Percentiles rank a stretch among this genome's conserved stretches.
Conservation (phyloP, 1,140 invertebrate species). For the Cyphomyrmex costatus region DNA sequence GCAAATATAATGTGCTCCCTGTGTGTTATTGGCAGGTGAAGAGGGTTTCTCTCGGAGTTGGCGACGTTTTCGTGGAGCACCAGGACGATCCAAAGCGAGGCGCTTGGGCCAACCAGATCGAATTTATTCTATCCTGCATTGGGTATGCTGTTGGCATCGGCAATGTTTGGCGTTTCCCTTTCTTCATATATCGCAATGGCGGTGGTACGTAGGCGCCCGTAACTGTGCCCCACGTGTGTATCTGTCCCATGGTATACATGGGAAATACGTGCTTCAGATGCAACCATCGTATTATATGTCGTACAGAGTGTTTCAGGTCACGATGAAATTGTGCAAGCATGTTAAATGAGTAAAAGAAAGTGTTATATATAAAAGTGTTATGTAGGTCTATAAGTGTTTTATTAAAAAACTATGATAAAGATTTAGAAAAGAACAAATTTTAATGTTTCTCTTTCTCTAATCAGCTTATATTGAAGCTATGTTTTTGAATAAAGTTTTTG, state of each 20-base stretch:
- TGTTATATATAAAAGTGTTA: background rate
- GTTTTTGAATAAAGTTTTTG: background rate
- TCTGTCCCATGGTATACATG: background rate
- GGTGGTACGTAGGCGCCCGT: conserved; percentile 88
- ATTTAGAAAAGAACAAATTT: background rate
- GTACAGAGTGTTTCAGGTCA: background rate
- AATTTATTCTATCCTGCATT: conserved; percentile 93
- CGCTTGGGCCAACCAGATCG: conserved; percentile 91
- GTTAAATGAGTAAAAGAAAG: background rate
- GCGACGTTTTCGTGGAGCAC: conserved; percentile 75
- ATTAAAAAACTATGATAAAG: background rate
- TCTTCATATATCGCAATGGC: conserved; percentile 93
- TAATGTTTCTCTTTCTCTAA: background rate
- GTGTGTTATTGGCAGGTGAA: conserved; percentile 78
- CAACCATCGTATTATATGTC: conserved; percentile 1
- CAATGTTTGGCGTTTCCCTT: conserved; percentile 96
- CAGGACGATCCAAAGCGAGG: conserved; percentile 85
- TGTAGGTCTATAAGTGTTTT: background rate
- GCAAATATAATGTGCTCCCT: conserved; percentile 70
- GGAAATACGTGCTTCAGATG: conserved; percentile 1
- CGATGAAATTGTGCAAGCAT: background rate
- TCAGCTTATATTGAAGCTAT: background rate
- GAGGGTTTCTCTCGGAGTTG: conserved; percentile 78
- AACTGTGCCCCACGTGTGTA: background rate
- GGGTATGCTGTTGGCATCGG: conserved; percentile 94